These are phyloP conservation scores for Silurus asotus DNA, from an alignment of 2,113 vertebrate genomes.

Conservation along the genomic window DNA sequence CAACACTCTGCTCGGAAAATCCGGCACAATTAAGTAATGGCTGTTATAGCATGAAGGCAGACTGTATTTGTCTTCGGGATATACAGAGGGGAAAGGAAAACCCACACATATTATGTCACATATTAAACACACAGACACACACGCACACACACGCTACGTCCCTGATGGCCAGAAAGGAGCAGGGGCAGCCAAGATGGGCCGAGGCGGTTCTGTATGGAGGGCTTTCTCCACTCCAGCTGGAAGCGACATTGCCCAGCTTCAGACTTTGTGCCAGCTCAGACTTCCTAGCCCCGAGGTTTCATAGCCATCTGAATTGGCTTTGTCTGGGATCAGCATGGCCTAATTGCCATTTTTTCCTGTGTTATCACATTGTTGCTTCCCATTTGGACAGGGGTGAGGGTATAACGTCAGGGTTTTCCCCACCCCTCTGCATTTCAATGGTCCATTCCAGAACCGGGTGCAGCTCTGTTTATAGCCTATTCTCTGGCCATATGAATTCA, in stretches of 20 bases:
- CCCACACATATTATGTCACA: constrained; percentile 59
- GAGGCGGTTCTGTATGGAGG: constrained; percentile 73
- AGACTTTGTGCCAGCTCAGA: constrained; percentile 71
- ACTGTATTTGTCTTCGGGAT: constrained; percentile 73
- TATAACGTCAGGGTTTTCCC: constrained; percentile 67
- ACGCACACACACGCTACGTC: constrained; percentile 56
- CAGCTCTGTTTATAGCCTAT: constrained; percentile 31
- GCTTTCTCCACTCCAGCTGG: constrained; percentile 75
- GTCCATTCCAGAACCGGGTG: constrained; percentile 36
- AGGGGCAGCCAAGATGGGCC: constrained; percentile 72
- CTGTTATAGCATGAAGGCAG: constrained; percentile 80
- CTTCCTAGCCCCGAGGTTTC: constrained; percentile 65
- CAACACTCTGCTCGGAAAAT: constrained; percentile 79
- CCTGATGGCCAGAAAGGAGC: constrained; percentile 72
- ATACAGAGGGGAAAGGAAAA: constrained; percentile 56
- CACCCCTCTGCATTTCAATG: constrained; percentile 53
- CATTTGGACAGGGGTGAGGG: constrained; percentile 67
- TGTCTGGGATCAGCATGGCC: constrained; percentile 65
- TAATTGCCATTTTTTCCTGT: constrained; percentile 66
- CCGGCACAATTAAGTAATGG: constrained; percentile 82
- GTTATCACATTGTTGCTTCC: constrained; percentile 68
- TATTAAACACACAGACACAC: constrained; percentile 36
- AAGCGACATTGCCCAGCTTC: constrained; percentile 68
- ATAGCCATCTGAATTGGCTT: constrained; percentile 72
- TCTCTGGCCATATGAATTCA: constrained; percentile 25